Base-by-base conservation (phyloP, 1,140 invertebrate genomes). In the Marisa cornuarietis region DNA sequence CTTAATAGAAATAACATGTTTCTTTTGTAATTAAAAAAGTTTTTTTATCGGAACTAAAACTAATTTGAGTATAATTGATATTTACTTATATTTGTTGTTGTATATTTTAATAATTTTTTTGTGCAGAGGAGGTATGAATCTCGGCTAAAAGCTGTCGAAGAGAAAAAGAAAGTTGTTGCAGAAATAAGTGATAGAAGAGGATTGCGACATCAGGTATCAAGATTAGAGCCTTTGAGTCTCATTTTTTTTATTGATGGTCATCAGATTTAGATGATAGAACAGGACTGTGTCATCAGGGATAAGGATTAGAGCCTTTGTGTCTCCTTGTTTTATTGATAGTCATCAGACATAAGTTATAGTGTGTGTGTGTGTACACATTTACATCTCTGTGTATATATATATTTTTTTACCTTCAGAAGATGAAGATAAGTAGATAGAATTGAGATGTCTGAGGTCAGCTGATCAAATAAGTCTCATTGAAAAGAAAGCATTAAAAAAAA, bases 221-320 rank as follows among this genome's bases (percentile, higher is more conserved):
- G 14, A 69, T 74, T 6, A 11, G 11, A n/a, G n/a, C n/a, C n/a
- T n/a, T n/a, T n/a, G n/a, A n/a, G n/a, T n/a, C n/a, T n/a, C n/a
- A n/a, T n/a, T n/a, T n/a, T n/a, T n/a, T n/a, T n/a, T n/a, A n/a
- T n/a, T n/a, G n/a, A n/a, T n/a, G n/a, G n/a, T n/a, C n/a, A n/a
- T n/a, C 82, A 65, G 84, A 83, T 31, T 63, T 87, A 51, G 83
- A 86, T 76, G 88, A 88, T 74, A 86, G 86, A 81, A 80, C 87
- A 79, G 88, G 87, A 58, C 79, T 90, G 22, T 75, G 89, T 24
- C 85, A 84, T 79, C 85, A 88, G 84, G 88, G 89, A 84, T 63
- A 49, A 72, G n/a, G 14, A 69, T 74, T 10, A 13, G 11, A 42
- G 31, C 31, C 6, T 42, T 42, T 42, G 31, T 42, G 31, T 42